These are phyloP conservation scores for Eulithis testata DNA, from an alignment of 2,888 invertebrate species.

Conservation along the genomic window DNA sequence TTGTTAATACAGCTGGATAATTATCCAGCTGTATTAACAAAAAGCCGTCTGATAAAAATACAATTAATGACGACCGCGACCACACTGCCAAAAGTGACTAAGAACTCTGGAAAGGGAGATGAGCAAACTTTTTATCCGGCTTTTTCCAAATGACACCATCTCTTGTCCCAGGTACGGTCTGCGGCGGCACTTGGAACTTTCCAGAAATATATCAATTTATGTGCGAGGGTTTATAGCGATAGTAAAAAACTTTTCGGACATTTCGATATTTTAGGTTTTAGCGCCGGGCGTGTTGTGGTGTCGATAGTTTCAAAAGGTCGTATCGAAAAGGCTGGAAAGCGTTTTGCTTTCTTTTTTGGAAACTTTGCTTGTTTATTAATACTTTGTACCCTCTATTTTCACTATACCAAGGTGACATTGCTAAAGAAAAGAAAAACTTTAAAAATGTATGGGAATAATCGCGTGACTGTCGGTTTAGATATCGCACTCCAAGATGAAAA, in stretches of 20 bases:
- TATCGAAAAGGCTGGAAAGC: not conserved
- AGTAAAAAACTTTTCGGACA: constrained; percentile 59
- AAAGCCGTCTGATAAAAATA: too few species aligned
- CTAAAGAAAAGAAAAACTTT: too few species aligned
- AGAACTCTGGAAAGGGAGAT: not conserved
- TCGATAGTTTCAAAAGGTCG: constrained; percentile 25
- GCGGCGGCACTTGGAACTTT: constrained; percentile 40
- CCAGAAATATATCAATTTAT: constrained; percentile 58
- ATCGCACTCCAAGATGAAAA: too few species aligned
- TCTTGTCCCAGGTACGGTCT: constrained; percentile 36
- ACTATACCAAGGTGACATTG: too few species aligned
- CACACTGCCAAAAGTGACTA: too few species aligned
- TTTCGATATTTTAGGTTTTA: constrained; percentile 49
- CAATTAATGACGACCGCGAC: too few species aligned
- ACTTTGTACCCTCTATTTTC: too few species aligned
- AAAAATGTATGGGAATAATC: too few species aligned
- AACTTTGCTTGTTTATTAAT: too few species aligned
- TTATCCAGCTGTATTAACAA: too few species aligned
- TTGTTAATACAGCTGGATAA: too few species aligned
- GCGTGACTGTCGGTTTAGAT: too few species aligned
- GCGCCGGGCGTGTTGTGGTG: constrained; percentile 37
- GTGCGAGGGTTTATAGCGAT: constrained; percentile 51
- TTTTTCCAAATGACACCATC: constrained; percentile 9
- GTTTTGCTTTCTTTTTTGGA: not conserved
- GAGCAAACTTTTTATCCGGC: constrained; percentile 7